Percentiles rank a stretch among this genome's conserved stretches.
phyloP scores from a whole-genome alignment of 2,888 invertebrate genomes.

The Cephus nigrinus region DNA sequence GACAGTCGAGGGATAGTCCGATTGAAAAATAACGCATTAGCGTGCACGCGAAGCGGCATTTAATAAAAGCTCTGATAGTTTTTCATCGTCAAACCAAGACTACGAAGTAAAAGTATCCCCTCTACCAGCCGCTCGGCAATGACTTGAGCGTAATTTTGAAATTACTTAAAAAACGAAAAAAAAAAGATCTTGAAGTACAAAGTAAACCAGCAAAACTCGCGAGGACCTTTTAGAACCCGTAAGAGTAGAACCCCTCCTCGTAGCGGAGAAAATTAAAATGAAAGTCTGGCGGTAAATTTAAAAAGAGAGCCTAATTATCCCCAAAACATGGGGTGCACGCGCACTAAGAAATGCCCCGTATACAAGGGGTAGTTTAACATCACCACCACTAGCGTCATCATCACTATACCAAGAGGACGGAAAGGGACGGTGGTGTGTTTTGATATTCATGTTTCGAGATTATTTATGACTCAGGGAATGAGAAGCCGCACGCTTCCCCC shows the following conservation, averaged over 20 bases:
- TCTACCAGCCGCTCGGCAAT: too few species aligned
- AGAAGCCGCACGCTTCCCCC: conserved; percentile 51
- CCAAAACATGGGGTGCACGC: conserved; percentile 23
- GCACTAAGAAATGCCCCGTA: neutral
- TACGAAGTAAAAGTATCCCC: too few species aligned
- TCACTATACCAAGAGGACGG: conserved; percentile 24
- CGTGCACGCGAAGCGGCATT: too few species aligned
- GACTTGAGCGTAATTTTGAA: neutral
- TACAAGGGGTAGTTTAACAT: conserved; percentile 1
- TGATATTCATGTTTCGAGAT: conserved; percentile 56
- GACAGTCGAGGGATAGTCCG: conserved; percentile 6
- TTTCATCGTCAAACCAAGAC: too few species aligned
- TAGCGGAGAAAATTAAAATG: conserved; percentile 30
- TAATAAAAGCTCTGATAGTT: too few species aligned
- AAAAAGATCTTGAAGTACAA: neutral
- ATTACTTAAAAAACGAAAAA: neutral
- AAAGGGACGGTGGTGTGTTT: conserved; percentile 32
- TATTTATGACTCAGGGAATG: conserved; percentile 55
- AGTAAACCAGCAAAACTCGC: too few species aligned
- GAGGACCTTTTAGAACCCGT: too few species aligned
- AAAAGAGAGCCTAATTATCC: conserved; percentile 37
- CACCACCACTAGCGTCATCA: conserved; percentile 9
- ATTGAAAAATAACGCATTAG: conserved; percentile 1
- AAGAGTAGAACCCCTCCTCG: conserved; percentile 10
- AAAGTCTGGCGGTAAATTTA: conserved; percentile 31